phyloP scores from a whole-genome alignment of 2,797 vertebrate genomes.

The Masticophis lateralis region DNA sequence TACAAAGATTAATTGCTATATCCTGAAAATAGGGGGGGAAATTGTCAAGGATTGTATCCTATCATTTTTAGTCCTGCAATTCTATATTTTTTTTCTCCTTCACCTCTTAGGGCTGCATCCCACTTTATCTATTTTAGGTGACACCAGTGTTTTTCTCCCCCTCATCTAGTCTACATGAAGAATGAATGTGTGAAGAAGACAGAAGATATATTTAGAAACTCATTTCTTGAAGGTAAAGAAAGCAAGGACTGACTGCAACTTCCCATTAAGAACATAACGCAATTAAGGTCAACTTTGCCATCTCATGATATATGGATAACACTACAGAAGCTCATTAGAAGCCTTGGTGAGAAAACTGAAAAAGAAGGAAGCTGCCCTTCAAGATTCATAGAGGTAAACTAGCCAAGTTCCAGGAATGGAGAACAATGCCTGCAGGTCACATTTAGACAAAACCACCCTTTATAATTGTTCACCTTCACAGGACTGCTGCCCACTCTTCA shows the following conservation, averaged over 20 bases:
- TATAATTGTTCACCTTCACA: conserved; percentile 80
- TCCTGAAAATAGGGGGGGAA: not conserved
- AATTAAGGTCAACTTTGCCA: not conserved
- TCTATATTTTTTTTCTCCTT: not conserved
- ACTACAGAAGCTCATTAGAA: not conserved
- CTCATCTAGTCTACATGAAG: not conserved
- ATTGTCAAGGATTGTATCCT: no score
- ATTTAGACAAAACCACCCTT: not conserved
- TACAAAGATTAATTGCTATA: not conserved
- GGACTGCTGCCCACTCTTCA: conserved; percentile 89
- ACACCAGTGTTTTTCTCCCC: not conserved
- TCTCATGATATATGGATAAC: no score
- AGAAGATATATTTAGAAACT: not conserved
- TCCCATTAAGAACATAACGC: not conserved
- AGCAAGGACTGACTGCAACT: not conserved
- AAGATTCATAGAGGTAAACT: not conserved
- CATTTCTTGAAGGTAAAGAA: not conserved
- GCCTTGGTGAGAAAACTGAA: not conserved
- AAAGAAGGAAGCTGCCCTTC: not conserved
- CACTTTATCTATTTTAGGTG: not conserved
- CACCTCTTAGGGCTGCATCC: not conserved
- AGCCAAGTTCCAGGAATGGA: not conserved
- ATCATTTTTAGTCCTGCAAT: not conserved
- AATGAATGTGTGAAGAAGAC: not conserved
- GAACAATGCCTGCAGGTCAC: not conserved